Evolutionary conservation across 2,113 vertebrate genomes (phyloP).

Genomic region (Ia io): DNA sequence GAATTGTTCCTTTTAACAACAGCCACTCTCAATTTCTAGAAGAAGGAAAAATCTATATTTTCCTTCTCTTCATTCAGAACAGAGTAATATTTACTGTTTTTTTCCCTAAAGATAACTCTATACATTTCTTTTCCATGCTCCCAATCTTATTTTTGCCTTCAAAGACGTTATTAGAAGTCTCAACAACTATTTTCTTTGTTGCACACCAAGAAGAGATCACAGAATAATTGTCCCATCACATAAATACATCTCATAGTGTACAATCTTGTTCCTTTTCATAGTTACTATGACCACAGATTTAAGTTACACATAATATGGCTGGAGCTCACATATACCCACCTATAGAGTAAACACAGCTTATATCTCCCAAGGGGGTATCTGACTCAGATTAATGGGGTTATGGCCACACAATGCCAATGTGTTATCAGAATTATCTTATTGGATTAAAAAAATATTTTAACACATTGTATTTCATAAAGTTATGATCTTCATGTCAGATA

Average conservation of each 20-base stretch:
- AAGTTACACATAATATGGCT: neutral
- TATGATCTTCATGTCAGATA: slow-evolving; percentile 23
- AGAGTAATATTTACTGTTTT: neutral
- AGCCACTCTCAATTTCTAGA: neutral
- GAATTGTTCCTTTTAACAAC: slow-evolving; percentile 18
- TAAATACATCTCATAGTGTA: neutral
- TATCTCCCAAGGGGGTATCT: neutral
- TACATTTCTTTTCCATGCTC: neutral
- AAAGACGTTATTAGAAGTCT: neutral
- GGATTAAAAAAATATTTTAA: slow-evolving; percentile 30
- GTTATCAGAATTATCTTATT: slow-evolving; percentile 6
- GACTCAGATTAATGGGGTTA: neutral
- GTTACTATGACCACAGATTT: neutral
- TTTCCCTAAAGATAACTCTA: neutral
- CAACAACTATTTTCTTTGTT: neutral
- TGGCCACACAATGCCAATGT: neutral
- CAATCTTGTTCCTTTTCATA: neutral
- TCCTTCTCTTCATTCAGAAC: neutral
- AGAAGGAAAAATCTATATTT: neutral
- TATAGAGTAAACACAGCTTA: neutral
- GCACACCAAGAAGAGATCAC: neutral
- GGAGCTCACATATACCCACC: neutral
- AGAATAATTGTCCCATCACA: neutral
- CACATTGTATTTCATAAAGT: neutral
- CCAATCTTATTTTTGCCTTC: neutral